Evolutionary conservation across 2,113 vertebrate genomes (phyloP).

Genomic region (Prochilodus magdalenae): DNA sequence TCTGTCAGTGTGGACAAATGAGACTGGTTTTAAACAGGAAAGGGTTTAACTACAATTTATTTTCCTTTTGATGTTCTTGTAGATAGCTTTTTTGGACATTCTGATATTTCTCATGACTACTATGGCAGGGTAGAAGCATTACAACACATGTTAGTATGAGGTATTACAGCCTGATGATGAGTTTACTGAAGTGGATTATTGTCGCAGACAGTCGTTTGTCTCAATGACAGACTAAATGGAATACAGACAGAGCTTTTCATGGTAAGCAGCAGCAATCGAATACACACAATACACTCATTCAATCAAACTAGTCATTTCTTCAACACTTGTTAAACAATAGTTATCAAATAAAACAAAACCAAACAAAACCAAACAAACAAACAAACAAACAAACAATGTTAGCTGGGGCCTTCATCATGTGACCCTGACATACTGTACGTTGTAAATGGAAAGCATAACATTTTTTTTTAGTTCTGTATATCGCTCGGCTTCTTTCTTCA

Average conservation of each 20-base stretch:
- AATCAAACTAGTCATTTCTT: slow-evolving; percentile 48
- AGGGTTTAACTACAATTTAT: slow-evolving; percentile 49
- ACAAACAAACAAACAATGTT: slow-evolving; percentile 44
- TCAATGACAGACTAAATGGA: slow-evolving; percentile 52
- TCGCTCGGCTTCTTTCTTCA: slow-evolving; percentile 18
- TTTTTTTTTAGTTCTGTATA: slow-evolving; percentile 9
- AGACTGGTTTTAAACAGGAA: slow-evolving; percentile 9
- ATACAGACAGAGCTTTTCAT: slow-evolving; percentile 56
- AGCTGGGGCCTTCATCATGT: slow-evolving; percentile 23
- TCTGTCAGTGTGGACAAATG: slow-evolving; percentile 14
- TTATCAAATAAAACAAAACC: slow-evolving; percentile 28
- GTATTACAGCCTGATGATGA: slow-evolving; percentile 56
- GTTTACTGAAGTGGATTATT: slow-evolving; percentile 49
- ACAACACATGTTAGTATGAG: slow-evolving; percentile 54
- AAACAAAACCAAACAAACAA: slow-evolving; percentile 21
- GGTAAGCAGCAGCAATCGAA: slow-evolving; percentile 64
- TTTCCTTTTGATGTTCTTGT: slow-evolving; percentile 33
- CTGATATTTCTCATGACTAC: slow-evolving; percentile 24
- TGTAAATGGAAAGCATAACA: neutral
- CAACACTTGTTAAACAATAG: slow-evolving; percentile 50
- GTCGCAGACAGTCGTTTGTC: slow-evolving; percentile 56
- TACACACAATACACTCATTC: slow-evolving; percentile 43
- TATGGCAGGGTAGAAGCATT: slow-evolving; percentile 24
- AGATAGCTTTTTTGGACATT: slow-evolving; percentile 42
- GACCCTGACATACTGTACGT: slow-evolving; percentile 25